phyloP scores from a whole-genome alignment of 2,113 vertebrate species.

The Pedionomus torquatus region DNA sequence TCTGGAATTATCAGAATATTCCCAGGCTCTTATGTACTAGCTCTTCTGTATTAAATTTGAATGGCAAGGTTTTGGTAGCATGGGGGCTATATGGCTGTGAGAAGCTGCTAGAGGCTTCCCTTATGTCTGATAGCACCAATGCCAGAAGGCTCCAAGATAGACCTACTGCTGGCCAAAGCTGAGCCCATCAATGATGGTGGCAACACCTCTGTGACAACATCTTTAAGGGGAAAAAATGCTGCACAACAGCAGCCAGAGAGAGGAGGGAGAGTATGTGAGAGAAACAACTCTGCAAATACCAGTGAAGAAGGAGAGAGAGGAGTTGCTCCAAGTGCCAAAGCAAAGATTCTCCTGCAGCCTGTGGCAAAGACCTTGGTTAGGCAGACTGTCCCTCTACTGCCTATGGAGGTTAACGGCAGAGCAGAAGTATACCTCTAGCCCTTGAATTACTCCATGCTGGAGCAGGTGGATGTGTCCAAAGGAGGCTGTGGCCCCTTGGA shows the following conservation, averaged over 20 bases:
- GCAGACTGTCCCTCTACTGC: background rate
- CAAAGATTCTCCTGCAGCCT: background rate
- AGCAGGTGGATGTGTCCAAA: background rate
- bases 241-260: background rate
- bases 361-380: background rate
- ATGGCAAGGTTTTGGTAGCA: background rate
- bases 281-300: background rate
- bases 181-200: fast-evolving
- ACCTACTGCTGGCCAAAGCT: fast-evolving
- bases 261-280: background rate
- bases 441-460: fast-evolving
- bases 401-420: fast-evolving
- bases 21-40: background rate
- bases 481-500: fast-evolving
- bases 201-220: background rate
- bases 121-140: background rate
- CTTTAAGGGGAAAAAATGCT: background rate
- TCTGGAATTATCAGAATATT: background rate
- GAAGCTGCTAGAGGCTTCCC: background rate
- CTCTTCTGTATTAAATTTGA: background rate
- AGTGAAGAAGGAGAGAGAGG: background rate
- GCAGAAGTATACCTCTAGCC: background rate
- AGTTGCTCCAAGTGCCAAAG: fast-evolving
- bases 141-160: fast-evolving
- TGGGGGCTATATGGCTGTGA: fast-evolving